Percentiles rank a stretch among this genome's conserved stretches.
Evolutionary conservation across 2,888 invertebrate species (phyloP).

Genomic region (Crossocerus cetratus): DNA sequence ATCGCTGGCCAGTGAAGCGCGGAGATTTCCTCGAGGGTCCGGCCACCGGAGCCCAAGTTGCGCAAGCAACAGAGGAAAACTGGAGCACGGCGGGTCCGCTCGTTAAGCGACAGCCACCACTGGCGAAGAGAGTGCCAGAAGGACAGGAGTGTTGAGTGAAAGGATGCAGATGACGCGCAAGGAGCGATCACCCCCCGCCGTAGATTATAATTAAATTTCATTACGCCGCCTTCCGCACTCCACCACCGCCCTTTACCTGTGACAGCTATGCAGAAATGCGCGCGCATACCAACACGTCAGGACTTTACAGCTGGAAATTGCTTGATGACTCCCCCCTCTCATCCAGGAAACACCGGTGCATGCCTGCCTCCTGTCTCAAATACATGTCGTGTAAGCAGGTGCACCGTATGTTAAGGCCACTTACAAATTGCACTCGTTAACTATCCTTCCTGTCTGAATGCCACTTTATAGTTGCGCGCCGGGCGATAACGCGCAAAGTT

Average conservation of each 20-base stretch:
- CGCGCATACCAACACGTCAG: slow-evolving; percentile 43
- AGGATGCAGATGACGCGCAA: slow-evolving; percentile 62
- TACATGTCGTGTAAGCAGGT: slow-evolving; percentile 30
- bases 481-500: slow-evolving; percentile 6
- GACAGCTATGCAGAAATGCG: slow-evolving; percentile 65
- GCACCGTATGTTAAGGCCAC: slow-evolving; percentile 9
- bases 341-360: slow-evolving; percentile 21
- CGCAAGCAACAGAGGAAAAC: neutral
- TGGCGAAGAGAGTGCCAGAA: slow-evolving; percentile 23
- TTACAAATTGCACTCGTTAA: slow-evolving; percentile 16
- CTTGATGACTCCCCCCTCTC: slow-evolving; percentile 47
- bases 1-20: neutral
- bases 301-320: slow-evolving; percentile 61
- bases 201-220: slow-evolving; percentile 72
- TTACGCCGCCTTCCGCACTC: slow-evolving; percentile 59
- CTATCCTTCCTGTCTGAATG: neutral
- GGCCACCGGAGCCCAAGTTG: neutral
- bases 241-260: too few species aligned
- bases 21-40: neutral
- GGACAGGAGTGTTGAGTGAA: slow-evolving; percentile 13
- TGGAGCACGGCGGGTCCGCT: slow-evolving; percentile 25
- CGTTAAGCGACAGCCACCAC: slow-evolving; percentile 21
- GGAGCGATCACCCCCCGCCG: slow-evolving; percentile 26
- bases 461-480: slow-evolving; percentile 18
- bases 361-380: slow-evolving; percentile 21